Conservation (phyloP, 2,797 vertebrate genomes). For the Parauchenoglanis ngamensis region DNA sequence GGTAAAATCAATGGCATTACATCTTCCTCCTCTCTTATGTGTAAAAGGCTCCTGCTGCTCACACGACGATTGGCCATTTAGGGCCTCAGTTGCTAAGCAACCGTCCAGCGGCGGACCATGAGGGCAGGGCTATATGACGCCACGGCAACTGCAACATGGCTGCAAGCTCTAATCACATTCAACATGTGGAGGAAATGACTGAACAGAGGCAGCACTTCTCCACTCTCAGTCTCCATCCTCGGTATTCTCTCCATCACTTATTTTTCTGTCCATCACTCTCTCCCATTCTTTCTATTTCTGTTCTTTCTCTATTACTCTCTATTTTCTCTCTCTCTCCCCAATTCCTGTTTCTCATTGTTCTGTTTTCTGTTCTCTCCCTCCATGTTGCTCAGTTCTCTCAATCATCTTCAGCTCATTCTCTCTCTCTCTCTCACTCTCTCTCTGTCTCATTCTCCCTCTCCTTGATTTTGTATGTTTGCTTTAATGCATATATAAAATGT, state of each 20-base stretch:
- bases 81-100: conserved; percentile 79
- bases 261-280: neutral
- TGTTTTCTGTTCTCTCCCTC: neutral
- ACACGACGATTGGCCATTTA: conserved; percentile 68
- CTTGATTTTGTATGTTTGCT: neutral
- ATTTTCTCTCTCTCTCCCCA: neutral
- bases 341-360: neutral
- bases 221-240: neutral
- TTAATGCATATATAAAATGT: neutral
- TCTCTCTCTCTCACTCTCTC: neutral
- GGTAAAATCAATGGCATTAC: conserved; percentile 61
- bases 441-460: neutral
- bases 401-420: neutral
- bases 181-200: conserved; percentile 51
- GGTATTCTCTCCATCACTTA: neutral
- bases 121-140: conserved; percentile 48
- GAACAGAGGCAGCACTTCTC: neutral
- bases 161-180: conserved; percentile 54
- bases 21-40: conserved; percentile 62
- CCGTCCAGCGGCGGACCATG: conserved; percentile 66
- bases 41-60: conserved; percentile 70
- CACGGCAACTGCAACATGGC: conserved; percentile 44
- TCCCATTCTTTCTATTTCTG: neutral
- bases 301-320: neutral
- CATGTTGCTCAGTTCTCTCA: neutral